Percentiles rank a stretch among this genome's conserved stretches.
Evolutionary conservation across 1,140 invertebrate species (phyloP).

Genomic region (Subanguina moxae): DNA sequence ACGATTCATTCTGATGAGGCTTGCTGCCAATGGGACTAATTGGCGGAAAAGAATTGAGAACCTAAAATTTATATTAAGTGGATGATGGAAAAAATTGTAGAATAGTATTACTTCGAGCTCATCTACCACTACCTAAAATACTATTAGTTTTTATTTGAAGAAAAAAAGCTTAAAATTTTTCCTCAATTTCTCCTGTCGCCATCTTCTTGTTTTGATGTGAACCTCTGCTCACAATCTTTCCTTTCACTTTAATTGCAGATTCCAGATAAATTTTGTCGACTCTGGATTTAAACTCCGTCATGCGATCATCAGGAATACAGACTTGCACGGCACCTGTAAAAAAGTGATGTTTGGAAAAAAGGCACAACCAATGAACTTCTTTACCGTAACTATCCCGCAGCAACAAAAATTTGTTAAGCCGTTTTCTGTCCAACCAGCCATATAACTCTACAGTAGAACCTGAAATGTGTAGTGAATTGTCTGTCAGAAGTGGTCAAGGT

Average conservation of each 20-base stretch:
- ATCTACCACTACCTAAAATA: not conserved
- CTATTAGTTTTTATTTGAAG: constrained; percentile 2
- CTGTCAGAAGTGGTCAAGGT: not conserved
- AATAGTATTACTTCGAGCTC: not conserved
- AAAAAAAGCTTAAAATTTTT: not conserved
- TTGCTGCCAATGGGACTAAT: not conserved
- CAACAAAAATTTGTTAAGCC: constrained; percentile 38
- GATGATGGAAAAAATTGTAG: not conserved
- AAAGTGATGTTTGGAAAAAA: no score
- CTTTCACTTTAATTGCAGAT: constrained; percentile 32
- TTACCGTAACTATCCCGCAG: constrained; percentile 34
- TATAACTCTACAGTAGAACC: constrained; percentile 38
- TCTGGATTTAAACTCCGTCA: not conserved
- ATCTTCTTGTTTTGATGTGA: constrained; percentile 36
- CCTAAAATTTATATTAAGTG: not conserved
- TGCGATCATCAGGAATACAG: constrained; percentile 21
- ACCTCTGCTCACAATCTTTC: constrained; percentile 32
- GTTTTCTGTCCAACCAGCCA: constrained; percentile 38
- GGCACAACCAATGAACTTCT: no score
- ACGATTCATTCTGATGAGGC: not conserved
- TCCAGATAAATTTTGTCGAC: constrained; percentile 21
- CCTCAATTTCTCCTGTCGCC: constrained; percentile 43
- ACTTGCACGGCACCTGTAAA: no score
- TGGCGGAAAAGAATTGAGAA: not conserved
- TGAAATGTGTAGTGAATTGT: constrained; percentile 8